These are phyloP conservation scores for Charadrius vociferus DNA, from an alignment of 2,113 vertebrate species.

Conservation along the genomic window DNA sequence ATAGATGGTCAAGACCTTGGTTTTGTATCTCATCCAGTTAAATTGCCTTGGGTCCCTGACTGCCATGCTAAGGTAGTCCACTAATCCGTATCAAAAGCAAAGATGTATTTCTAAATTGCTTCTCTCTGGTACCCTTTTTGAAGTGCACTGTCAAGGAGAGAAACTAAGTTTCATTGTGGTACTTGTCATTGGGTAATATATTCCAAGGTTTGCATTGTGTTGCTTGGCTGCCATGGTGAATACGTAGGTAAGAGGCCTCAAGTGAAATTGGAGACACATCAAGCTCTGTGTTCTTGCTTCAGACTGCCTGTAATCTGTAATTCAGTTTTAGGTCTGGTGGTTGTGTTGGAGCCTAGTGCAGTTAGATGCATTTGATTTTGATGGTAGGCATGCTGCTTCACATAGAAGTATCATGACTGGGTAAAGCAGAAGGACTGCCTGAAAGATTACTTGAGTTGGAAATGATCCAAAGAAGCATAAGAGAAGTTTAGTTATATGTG, in stretches of 20 bases:
- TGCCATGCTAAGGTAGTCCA: not conserved
- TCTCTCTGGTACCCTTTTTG: not conserved
- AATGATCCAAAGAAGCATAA: not conserved
- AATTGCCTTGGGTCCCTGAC: not conserved
- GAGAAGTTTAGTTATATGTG: fast-evolving
- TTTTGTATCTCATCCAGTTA: not conserved
- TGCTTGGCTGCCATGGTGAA: not conserved
- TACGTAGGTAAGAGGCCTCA: not conserved
- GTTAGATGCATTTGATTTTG: not conserved
- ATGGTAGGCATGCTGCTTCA: not conserved
- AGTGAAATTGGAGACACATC: not conserved
- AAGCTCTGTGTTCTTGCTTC: not conserved
- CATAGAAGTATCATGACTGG: not conserved
- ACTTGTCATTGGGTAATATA: not conserved
- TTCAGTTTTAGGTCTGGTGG: not conserved
- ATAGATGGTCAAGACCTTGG: not conserved
- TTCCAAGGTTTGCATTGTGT: not conserved
- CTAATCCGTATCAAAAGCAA: not conserved
- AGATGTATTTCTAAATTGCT: not conserved
- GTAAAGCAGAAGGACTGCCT: not conserved
- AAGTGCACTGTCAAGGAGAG: not conserved
- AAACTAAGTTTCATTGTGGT: not conserved
- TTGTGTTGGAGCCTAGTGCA: not conserved
- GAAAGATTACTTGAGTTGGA: not conserved
- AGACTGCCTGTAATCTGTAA: not conserved